Conservation (phyloP, 1,140 invertebrate genomes). For the Babylonia areolata region DNA sequence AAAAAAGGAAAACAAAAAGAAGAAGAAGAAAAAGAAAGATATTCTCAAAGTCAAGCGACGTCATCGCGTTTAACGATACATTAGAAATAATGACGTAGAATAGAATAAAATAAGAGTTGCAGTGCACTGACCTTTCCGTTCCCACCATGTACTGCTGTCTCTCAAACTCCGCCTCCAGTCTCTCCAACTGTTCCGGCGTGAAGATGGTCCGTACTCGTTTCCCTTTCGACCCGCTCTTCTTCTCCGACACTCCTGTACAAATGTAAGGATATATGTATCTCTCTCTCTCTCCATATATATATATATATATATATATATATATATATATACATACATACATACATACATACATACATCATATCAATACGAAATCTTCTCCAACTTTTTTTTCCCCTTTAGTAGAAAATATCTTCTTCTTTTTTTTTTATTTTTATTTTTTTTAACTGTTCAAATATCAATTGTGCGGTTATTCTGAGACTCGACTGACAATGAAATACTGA, state of each 20-base stretch:
- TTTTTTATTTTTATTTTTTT: no score
- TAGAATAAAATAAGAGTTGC: not conserved
- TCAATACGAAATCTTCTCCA: no score
- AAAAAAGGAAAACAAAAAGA: not conserved
- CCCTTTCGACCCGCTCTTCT: slow-evolving; percentile 69
- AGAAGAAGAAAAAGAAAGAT: slow-evolving; percentile 2
- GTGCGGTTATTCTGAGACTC: no score
- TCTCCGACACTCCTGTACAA: slow-evolving; percentile 49
- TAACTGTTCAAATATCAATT: no score
- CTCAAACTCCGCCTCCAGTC: slow-evolving; percentile 94
- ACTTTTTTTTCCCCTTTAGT: no score
- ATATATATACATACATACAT: not conserved
- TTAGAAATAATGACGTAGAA: no score
- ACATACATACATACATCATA: not conserved
- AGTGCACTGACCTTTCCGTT: slow-evolving; percentile 83
- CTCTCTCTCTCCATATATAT: no score
- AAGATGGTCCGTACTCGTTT: slow-evolving; percentile 97
- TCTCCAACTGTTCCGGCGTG: slow-evolving; percentile 94
- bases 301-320: no score
- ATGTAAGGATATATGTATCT: no score
- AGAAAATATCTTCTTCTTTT: no score
- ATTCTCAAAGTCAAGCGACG: not conserved
- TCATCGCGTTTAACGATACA: no score
- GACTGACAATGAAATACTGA: no score
- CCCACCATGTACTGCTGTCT: slow-evolving; percentile 98